phyloP scores from a whole-genome alignment of 1,140 invertebrate species.

The Hypsibius dujardini region DNA sequence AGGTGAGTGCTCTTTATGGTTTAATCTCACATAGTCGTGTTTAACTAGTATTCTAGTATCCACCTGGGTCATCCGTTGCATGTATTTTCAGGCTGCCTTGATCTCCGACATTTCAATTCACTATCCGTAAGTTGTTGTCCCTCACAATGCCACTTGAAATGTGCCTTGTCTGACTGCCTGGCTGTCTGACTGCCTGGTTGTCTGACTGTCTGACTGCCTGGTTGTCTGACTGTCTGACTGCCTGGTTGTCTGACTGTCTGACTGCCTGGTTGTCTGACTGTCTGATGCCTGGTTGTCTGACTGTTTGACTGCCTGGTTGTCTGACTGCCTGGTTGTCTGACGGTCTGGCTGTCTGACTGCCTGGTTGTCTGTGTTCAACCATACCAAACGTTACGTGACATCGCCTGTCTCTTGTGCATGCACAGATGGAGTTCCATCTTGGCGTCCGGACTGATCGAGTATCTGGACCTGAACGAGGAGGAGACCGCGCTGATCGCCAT shows the following conservation, averaged over 20 bases:
- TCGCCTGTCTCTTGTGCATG: not conserved
- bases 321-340: too few relatives aligned
- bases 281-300: too few relatives aligned
- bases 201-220: too few relatives aligned
- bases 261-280: too few relatives aligned
- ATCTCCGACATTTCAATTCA: not conserved
- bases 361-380: not conserved
- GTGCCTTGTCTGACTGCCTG: too few relatives aligned
- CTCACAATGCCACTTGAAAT: not conserved
- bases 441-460: not conserved
- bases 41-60: too few relatives aligned
- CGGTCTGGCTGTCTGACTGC: not conserved
- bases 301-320: too few relatives aligned
- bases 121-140: not conserved
- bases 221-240: too few relatives aligned
- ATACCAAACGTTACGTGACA: not conserved
- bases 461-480: not conserved
- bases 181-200: too few relatives aligned
- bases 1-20: constrained; percentile 1
- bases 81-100: not conserved
- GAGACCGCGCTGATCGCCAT: not conserved
- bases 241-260: too few relatives aligned
- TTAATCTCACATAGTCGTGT: not conserved
- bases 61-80: not conserved
- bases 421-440: not conserved